These are phyloP conservation scores for Tetragnatha versicolor DNA, from an alignment of 1,140 invertebrate genomes.

Conservation along the genomic window DNA sequence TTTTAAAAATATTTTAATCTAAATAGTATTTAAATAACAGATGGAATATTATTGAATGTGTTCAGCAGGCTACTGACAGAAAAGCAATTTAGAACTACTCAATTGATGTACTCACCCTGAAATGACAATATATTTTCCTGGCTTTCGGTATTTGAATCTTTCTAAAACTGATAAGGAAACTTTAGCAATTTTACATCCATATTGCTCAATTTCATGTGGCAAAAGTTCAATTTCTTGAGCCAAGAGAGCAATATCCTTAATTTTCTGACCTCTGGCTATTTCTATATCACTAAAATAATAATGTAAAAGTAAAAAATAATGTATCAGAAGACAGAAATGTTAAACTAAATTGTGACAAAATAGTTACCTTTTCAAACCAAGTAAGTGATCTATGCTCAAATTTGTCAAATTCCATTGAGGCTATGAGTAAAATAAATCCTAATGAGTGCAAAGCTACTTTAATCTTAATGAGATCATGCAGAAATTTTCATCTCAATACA, in stretches of 20 bases:
- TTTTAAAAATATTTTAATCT: neutral
- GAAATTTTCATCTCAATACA: neutral
- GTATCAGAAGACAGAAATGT: neutral
- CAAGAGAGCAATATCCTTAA: conserved; percentile 81
- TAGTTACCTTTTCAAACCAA: neutral
- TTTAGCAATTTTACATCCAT: conserved; percentile 96
- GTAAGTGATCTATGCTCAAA: neutral
- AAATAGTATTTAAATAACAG: neutral
- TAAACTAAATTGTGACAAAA: neutral
- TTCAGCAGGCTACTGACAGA: conserved; percentile 17
- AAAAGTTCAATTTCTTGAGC: conserved; percentile 86
- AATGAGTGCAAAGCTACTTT: neutral
- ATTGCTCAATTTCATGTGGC: conserved; percentile 83
- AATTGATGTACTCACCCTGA: conserved; percentile 74
- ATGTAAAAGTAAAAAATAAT: neutral
- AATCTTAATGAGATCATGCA: neutral
- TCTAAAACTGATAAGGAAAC: conserved; percentile 84
- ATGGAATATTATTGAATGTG: neutral
- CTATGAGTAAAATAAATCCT: neutral
- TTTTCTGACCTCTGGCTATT: conserved; percentile 85
- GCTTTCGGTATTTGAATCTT: conserved; percentile 72
- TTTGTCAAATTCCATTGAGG: neutral
- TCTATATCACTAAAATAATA: conserved; percentile 76
- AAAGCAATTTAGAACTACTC: conserved; percentile 32
- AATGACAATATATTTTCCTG: conserved; percentile 95